Conservation (phyloP, 2,113 vertebrate genomes). For the Rhea americana region DNA sequence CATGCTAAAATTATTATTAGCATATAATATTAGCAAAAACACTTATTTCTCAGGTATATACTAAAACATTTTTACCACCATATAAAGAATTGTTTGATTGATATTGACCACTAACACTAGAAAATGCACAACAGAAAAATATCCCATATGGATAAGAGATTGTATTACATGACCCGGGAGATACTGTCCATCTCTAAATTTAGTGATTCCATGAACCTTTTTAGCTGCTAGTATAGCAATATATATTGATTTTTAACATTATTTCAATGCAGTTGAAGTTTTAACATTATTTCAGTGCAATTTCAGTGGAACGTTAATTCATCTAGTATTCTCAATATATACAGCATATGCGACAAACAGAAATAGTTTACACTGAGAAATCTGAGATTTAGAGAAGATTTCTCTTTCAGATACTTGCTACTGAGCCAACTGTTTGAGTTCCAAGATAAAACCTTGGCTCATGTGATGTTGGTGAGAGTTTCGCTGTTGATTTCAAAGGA, state of each 20-base stretch:
- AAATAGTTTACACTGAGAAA: background rate
- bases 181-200: background rate
- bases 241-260: background rate
- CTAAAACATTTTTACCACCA: background rate
- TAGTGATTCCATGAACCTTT: background rate
- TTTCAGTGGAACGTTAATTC: background rate
- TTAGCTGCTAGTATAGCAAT: background rate
- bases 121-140: background rate
- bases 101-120: background rate
- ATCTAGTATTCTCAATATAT: background rate
- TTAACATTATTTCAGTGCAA: background rate
- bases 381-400: background rate
- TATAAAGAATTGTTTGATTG: background rate
- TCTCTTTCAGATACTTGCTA: background rate
- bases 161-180: background rate
- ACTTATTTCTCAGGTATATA: background rate
- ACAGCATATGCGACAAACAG: background rate
- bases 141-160: background rate
- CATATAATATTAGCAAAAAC: background rate
- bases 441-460: background rate
- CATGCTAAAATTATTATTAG: background rate
- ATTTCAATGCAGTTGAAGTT: background rate
- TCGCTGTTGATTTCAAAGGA: background rate
- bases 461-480: background rate
- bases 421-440: background rate